Conservation (phyloP, 2,888 invertebrate genomes). For the Folsomia candida region DNA sequence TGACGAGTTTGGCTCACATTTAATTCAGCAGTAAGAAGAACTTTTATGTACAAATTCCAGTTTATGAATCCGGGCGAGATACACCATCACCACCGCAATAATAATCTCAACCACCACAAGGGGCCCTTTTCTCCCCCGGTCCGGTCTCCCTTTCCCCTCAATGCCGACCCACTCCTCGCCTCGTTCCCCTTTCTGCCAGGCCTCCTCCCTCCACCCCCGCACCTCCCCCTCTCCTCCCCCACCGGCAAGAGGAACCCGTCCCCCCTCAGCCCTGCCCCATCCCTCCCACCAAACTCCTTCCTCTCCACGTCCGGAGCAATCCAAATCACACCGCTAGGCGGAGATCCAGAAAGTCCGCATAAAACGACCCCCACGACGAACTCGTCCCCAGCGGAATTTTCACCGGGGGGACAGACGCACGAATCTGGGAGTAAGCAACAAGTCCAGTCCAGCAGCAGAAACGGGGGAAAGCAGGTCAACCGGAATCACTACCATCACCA, state of each 20-base stretch:
- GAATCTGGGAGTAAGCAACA: no score
- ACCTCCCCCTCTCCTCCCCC: no score
- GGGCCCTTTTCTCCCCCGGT: not conserved
- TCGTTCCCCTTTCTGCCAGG: slow-evolving; percentile 1
- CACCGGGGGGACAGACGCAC: no score
- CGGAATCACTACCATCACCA: not conserved
- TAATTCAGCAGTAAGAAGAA: no score
- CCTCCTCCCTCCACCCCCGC: no score
- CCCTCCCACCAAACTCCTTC: slow-evolving; percentile 25
- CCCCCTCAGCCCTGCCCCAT: slow-evolving; percentile 19
- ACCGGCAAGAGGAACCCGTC: slow-evolving; percentile 6
- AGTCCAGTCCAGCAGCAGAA: no score
- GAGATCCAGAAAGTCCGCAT: not conserved
- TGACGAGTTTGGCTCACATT: no score
- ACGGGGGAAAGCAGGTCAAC: not conserved
- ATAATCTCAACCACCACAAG: slow-evolving; percentile 8
- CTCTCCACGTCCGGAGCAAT: slow-evolving; percentile 17
- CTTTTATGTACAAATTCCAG: no score
- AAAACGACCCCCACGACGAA: no score
- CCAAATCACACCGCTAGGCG: slow-evolving; percentile 1
- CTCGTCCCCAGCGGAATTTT: no score
- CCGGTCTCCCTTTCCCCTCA: not conserved
- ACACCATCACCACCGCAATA: not conserved
- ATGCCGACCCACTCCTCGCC: not conserved
- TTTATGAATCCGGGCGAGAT: slow-evolving; percentile 2